Conservation (phyloP, 1,140 invertebrate genomes). For the Musca vetustissima region DNA sequence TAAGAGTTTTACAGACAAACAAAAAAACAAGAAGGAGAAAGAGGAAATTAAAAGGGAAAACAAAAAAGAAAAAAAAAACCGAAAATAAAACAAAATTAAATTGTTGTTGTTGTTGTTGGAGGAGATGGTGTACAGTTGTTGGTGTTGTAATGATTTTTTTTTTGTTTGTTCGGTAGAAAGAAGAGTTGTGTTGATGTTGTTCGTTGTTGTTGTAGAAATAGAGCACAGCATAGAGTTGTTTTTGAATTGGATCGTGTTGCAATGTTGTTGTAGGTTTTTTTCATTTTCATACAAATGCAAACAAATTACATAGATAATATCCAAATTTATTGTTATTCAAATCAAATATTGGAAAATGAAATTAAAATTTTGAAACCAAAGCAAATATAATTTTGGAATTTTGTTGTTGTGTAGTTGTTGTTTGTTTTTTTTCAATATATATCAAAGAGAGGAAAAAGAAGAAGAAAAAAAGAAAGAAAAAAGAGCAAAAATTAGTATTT, state of each 20-base stretch:
- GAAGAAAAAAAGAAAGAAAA: conserved; percentile 55
- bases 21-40: conserved; percentile 3
- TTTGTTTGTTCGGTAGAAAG: too few relatives aligned
- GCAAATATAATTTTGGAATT: conserved; percentile 1
- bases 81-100: conserved; percentile 54
- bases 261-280: conserved; percentile 31
- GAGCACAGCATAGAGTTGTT: too few relatives aligned
- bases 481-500: conserved; percentile 54
- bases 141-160: too few relatives aligned
- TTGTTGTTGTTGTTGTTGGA: too few relatives aligned
- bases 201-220: too few relatives aligned
- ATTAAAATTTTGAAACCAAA: conserved; percentile 8
- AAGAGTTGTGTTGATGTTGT: too few relatives aligned
- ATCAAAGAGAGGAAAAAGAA: conserved; percentile 55
- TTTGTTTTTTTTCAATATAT: too few relatives aligned
- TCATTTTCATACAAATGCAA: conserved; percentile 24
- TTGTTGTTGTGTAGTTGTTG: conserved; percentile 5
- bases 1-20: not conserved
- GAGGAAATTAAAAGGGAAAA: not conserved
- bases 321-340: not conserved
- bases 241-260: not conserved
- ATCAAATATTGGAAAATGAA: conserved; percentile 1
- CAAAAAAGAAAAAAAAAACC: conserved; percentile 54
- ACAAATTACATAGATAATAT: not conserved
- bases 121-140: too few relatives aligned